phyloP scores from a whole-genome alignment of 2,113 vertebrate species.

The Microtus oregoni region DNA sequence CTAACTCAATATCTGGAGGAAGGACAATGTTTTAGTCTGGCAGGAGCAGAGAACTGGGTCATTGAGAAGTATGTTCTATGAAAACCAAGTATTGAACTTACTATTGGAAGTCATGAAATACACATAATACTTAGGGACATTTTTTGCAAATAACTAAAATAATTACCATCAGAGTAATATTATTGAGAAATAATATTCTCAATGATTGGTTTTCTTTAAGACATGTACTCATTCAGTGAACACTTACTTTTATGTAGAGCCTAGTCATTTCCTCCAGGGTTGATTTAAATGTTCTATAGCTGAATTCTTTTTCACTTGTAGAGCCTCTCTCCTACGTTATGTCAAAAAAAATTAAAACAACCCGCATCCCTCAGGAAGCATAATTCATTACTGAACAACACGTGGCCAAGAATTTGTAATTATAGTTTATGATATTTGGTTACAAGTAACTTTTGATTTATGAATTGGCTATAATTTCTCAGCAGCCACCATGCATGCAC shows the following conservation, averaged over 20 bases:
- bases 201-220: not conserved
- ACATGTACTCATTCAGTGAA: not conserved
- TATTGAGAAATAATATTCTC: not conserved
- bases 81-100: too few relatives aligned
- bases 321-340: conserved; percentile 25
- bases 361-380: conserved; percentile 33
- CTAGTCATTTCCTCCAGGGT: not conserved
- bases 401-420: conserved; percentile 63
- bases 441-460: conserved; percentile 71
- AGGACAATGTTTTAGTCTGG: too few relatives aligned
- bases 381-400: conserved; percentile 53
- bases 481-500: conserved; percentile 26
- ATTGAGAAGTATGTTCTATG: too few relatives aligned
- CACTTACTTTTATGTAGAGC: conserved; percentile 10
- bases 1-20: too few relatives aligned
- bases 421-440: conserved; percentile 71
- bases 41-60: too few relatives aligned
- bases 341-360: conserved; percentile 58
- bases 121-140: not conserved
- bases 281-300: not conserved
- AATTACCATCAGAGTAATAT: not conserved
- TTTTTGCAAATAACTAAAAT: not conserved
- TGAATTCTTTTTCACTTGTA: not conserved
- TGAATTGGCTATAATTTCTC: conserved; percentile 65
- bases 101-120: too few relatives aligned